Base-by-base conservation (phyloP, 1,140 invertebrate species). In the Drosophila murphyi region DNA sequence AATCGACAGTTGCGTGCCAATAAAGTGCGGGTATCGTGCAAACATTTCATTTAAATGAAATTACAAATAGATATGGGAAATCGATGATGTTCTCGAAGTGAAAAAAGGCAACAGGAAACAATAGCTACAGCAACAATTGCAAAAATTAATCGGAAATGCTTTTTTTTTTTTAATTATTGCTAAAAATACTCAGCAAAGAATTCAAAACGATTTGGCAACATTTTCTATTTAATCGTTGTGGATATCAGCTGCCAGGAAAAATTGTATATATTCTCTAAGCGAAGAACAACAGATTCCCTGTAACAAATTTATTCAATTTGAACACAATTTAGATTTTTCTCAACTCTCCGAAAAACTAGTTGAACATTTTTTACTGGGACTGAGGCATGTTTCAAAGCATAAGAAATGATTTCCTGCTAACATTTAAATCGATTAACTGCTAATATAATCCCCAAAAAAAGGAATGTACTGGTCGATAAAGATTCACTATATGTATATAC, bases 21-120 rank as follows among this genome's bases (percentile, higher is more conserved):
- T 6, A 34, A 56, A 37, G 20, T 20, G 20, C 20, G 20, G 20
- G 20, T 20, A 20, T 20, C 55, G 48, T 55, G 71, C 59, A 74
- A 71, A 59, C 54, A 54, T 74, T 69, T 74, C 34, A 69, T 63
- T 41, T 54, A 63, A 77, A 73, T 74, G 29, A 59, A 74, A 71
- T 75, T 60, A 60, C 31, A 56, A 75, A 55, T 60, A 71, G 72
- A 62, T 75, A 62, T 59, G 32, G 48, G 4, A 20, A 47, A 4
- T 28, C 12, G 12, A 20, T 8, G 5, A n/a, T 54, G 52, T 54
- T 54, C 6, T 12, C 31, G 6, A 43, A 31, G 39, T 7, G 28
- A 39, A 39, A 41, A 41, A n/a, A 45, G 28, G 39, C 29, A 68
- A 39, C 47, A 54, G 52, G 28, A 52, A 47, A 50, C 12, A 34